phyloP scores from a whole-genome alignment of 1,140 invertebrate genomes.

The Metaphire vulgaris region DNA sequence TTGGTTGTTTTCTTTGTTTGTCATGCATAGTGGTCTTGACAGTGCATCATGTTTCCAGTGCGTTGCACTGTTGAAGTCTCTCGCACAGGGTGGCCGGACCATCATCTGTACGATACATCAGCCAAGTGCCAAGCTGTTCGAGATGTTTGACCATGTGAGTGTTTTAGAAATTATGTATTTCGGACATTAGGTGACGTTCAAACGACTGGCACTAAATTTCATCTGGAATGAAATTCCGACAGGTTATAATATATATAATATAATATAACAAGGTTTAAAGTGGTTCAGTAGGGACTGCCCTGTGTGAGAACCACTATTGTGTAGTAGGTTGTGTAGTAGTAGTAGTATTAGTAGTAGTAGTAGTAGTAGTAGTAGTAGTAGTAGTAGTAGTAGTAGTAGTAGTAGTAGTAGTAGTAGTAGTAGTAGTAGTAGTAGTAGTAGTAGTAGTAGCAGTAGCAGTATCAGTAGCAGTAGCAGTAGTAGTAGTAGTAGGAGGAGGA shows the following conservation, averaged over 20 bases:
- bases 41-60: slow-evolving; percentile 77
- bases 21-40: slow-evolving; percentile 66
- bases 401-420: neutral
- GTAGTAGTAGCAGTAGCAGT: no score
- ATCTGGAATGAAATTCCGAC: no score
- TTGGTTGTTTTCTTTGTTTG: neutral
- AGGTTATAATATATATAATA: no score
- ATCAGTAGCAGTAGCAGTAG: no score
- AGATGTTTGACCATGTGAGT: slow-evolving; percentile 77
- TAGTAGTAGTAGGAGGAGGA: no score
- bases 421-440: neutral
- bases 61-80: slow-evolving; percentile 61
- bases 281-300: no score
- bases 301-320: neutral
- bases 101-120: slow-evolving; percentile 95
- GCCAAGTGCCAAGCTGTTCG: slow-evolving; percentile 87
- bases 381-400: slow-evolving; percentile 2
- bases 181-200: no score
- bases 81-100: slow-evolving; percentile 79
- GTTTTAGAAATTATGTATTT: no score
- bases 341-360: no score
- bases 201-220: no score
- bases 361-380: slow-evolving; percentile 16
- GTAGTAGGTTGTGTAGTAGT: slow-evolving; percentile 5
- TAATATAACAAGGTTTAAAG: no score